These are phyloP conservation scores for Cerastis leucographa DNA, from an alignment of 2,888 invertebrate genomes.

Conservation along the genomic window DNA sequence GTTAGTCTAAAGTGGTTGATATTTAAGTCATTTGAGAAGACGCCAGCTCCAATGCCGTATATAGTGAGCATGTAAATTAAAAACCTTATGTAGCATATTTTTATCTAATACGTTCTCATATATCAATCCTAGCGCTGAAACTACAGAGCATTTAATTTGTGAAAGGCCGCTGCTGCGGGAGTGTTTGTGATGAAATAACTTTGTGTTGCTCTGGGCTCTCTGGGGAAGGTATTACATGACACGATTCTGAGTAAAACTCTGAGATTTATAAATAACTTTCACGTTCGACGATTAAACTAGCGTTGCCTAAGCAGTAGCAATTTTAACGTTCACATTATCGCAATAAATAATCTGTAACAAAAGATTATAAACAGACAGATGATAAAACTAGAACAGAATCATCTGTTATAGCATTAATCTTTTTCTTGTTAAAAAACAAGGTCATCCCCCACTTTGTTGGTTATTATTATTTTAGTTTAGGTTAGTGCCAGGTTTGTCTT, in stretches of 20 bases:
- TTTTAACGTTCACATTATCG: neutral
- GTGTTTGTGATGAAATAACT: conserved; percentile 13
- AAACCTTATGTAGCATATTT: no score
- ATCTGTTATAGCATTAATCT: no score
- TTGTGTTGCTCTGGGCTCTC: neutral
- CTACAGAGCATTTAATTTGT: neutral
- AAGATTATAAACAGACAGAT: no score
- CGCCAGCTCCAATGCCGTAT: no score
- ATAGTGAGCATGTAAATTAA: no score
- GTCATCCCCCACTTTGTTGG: neutral
- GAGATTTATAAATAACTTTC: neutral
- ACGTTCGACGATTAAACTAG: neutral
- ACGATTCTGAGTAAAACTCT: neutral
- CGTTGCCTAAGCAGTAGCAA: neutral
- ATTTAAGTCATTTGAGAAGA: no score
- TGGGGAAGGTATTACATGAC: neutral
- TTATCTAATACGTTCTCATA: neutral
- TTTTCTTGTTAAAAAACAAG: no score
- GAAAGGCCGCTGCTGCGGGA: no score
- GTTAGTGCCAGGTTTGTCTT: neutral
- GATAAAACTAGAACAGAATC: no score
- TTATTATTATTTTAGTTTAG: neutral
- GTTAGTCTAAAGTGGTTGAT: no score
- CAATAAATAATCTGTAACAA: neutral
- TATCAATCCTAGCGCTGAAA: conserved; percentile 1